Evolutionary conservation across 2,888 invertebrate genomes (phyloP).

Genomic region (Atrina japonica): DNA sequence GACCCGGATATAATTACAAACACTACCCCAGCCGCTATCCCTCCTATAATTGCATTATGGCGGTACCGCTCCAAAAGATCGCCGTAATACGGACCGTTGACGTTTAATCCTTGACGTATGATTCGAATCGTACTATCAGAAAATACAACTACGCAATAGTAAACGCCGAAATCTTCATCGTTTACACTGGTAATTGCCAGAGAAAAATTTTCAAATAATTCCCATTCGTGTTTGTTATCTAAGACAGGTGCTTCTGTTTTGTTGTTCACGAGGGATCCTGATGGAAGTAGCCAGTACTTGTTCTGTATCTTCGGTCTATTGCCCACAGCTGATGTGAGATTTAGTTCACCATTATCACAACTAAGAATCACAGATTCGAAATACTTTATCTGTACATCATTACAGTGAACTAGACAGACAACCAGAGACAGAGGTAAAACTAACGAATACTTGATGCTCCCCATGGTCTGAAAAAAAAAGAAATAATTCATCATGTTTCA

Average conservation of each 20-base stretch:
- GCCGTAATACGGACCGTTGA: constrained; percentile 67
- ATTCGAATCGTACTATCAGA: constrained; percentile 43
- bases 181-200: constrained; percentile 55
- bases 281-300: constrained; percentile 56
- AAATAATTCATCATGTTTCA: too few relatives aligned
- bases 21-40: constrained; percentile 66
- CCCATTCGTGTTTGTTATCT: constrained; percentile 13
- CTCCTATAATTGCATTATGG: constrained; percentile 67
- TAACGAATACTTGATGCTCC: too few relatives aligned
- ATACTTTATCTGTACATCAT: constrained; percentile 45
- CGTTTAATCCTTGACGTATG: constrained; percentile 62
- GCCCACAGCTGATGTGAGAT: constrained; percentile 17
- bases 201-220: constrained; percentile 23
- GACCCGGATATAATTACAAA: constrained; percentile 54
- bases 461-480: too few relatives aligned
- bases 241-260: constrained; percentile 7
- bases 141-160: constrained; percentile 58
- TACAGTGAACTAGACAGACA: neutral
- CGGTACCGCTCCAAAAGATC: constrained; percentile 60
- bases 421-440: too few relatives aligned
- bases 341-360: constrained; percentile 42
- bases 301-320: neutral
- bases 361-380: constrained; percentile 41
- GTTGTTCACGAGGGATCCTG: constrained; percentile 35
- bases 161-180: constrained; percentile 66